Base-by-base conservation (phyloP, 2,113 vertebrate species). In the Lepidothrix coronata region DNA sequence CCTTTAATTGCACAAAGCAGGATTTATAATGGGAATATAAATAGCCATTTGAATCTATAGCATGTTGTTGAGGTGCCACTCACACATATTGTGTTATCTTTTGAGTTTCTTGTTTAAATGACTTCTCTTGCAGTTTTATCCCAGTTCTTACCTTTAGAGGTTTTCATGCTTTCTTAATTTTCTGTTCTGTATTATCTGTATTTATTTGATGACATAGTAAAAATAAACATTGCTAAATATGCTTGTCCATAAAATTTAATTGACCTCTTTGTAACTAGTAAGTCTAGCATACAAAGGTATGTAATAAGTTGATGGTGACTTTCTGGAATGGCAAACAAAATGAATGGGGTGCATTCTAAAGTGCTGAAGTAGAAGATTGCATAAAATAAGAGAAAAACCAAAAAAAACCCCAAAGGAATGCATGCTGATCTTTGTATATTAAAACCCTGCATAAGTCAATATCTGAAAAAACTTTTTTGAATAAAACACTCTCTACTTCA, bases 281-380 rank as follows among this genome's bases (percentile, higher is more conserved):
- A 86, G 84, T 71, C 23, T 82, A 67, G 41, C 27, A 85, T 20
- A 76, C 77, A 96, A 95, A 91, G 12, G 35, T 49, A 52, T 74
- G 82, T 57, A 31, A 62, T 67, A 91, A 86, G 35, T 31, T 71
- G 37, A 70, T 20, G 12, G 8, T 90, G 46, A n/a, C 43, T 97
- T 96, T 85, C 74, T 82, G 70, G 80, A 91, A 74, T 61, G 61
- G 21, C 58, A 91, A 49, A 71, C 57, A 91, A 93, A 95, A 55
- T 2, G 7, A 95, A 94, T 55, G 39, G 58, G 31, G 33, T 74
- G 13, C 27, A 31, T 93, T 88, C 49, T 83, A 63, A 96, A 95
- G 81, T 77, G 63, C 22, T 83, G 27, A 88, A 39, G 21, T 51
- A 82, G 37, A 31, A 89, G 59, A 35, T 31, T 33, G 51, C 6